Conservation (phyloP, 1,140 invertebrate genomes). For the Panonychus citri region DNA sequence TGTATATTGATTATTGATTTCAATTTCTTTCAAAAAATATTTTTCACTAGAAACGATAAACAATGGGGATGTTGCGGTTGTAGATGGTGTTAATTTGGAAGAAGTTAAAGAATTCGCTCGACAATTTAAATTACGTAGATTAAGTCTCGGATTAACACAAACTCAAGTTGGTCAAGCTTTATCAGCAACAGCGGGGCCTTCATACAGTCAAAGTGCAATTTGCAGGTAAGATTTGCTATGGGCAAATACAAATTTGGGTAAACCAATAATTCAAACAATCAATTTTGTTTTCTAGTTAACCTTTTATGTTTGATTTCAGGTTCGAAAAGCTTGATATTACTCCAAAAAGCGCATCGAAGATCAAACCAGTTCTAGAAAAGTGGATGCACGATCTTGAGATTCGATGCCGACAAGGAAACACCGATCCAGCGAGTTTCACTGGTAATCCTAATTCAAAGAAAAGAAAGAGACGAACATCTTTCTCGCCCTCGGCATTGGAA, state of each 20-base stretch:
- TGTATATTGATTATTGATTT: not conserved
- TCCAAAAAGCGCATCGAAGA: constrained; percentile 95
- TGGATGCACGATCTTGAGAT: constrained; percentile 97
- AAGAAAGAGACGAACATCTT: constrained; percentile 79
- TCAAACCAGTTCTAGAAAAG: constrained; percentile 85
- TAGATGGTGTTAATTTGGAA: constrained; percentile 86
- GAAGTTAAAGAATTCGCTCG: constrained; percentile 96
- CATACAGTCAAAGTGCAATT: constrained; percentile 93
- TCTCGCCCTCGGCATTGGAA: constrained; percentile 84
- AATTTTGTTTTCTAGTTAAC: constrained; percentile 10
- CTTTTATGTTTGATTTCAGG: constrained; percentile 31
- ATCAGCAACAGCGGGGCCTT: constrained; percentile 81
- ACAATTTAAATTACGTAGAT: constrained; percentile 73
- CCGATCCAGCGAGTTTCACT: constrained; percentile 81
- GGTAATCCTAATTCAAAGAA: constrained; percentile 89
- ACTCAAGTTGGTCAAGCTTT: constrained; percentile 85
- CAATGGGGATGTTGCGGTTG: constrained; percentile 72
- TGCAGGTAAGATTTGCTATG: constrained; percentile 48
- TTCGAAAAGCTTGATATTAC: constrained; percentile 99
- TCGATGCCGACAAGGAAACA: constrained; percentile 59
- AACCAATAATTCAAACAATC: too few relatives aligned
- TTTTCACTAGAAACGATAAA: constrained; percentile 46
- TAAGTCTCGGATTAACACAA: constrained; percentile 80
- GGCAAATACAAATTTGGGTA: not conserved
- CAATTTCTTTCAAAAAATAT: not conserved